These are phyloP conservation scores for Nasua narica DNA, from an alignment of 2,797 vertebrate species.

Conservation along the genomic window DNA sequence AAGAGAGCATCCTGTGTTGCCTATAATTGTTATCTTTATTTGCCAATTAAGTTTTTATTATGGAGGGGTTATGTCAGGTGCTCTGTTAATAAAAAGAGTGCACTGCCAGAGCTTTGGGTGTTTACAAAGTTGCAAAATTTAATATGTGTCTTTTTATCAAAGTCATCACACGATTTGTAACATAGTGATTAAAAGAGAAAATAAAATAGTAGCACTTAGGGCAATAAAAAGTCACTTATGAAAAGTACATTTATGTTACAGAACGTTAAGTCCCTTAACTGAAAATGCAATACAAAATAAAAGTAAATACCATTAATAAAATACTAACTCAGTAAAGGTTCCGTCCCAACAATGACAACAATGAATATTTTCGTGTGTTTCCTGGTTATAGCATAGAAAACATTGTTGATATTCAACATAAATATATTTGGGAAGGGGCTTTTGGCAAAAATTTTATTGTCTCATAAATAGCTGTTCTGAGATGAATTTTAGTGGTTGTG, in stretches of 20 bases:
- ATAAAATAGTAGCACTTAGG: neutral
- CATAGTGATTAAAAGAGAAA: conserved; percentile 2
- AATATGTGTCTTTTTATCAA: neutral
- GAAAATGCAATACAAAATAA: conserved; percentile 41
- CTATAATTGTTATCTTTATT: conserved; percentile 10
- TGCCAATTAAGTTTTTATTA: conserved; percentile 1
- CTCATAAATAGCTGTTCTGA: neutral
- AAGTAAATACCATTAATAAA: neutral
- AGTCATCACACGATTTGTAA: neutral
- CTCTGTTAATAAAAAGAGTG: neutral
- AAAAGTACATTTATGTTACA: neutral
- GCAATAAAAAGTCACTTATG: neutral
- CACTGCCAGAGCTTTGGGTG: neutral
- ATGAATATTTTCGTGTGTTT: neutral
- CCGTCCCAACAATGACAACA: neutral
- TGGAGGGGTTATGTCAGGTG: neutral
- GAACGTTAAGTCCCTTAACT: conserved; percentile 11
- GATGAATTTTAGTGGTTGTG: neutral
- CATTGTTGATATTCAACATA: neutral
- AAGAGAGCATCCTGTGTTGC: neutral
- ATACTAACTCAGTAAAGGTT: neutral
- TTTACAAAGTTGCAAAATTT: conserved; percentile 13
- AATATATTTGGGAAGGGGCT: neutral
- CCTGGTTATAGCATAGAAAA: neutral
- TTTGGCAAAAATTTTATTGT: neutral